These are phyloP conservation scores for Argynnis bischoffii DNA, from an alignment of 2,888 invertebrate species.

Conservation along the genomic window DNA sequence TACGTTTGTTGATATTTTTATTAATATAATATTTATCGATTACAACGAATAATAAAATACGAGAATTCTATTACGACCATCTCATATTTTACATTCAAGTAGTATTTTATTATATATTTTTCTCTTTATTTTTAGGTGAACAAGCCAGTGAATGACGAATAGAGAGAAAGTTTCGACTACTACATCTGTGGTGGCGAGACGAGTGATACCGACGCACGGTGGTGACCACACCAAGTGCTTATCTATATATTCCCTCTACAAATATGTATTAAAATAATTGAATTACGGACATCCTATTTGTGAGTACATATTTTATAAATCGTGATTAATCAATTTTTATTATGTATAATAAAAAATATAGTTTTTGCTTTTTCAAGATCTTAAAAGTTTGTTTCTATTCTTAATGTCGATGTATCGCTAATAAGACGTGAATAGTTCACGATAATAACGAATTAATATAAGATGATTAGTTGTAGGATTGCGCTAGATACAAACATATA, in stretches of 20 bases:
- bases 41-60: neutral
- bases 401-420: slow-evolving; percentile 2
- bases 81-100: neutral
- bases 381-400: slow-evolving; percentile 4
- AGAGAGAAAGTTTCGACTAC: slow-evolving; percentile 51
- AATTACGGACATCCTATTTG: neutral
- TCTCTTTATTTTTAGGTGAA: slow-evolving; percentile 57
- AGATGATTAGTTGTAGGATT: slow-evolving; percentile 14
- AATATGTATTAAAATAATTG: slow-evolving; percentile 1
- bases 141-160: slow-evolving; percentile 71
- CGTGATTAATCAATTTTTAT: slow-evolving; percentile 3
- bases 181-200: slow-evolving; percentile 65
- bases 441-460: slow-evolving; percentile 18
- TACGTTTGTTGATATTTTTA: neutral
- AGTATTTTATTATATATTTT: neutral
- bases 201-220: slow-evolving; percentile 27
- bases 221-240: slow-evolving; percentile 20
- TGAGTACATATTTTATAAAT: slow-evolving; percentile 10
- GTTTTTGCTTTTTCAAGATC: slow-evolving; percentile 5
- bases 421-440: slow-evolving; percentile 12
- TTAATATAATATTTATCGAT: neutral
- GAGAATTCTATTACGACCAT: too few species aligned
- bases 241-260: slow-evolving; percentile 1
- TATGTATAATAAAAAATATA: neutral
- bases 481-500: neutral